Percentiles rank a stretch among this genome's conserved stretches.
These are phyloP conservation scores for Papilio protenor DNA, from an alignment of 2,888 invertebrate genomes.

Conservation along the genomic window DNA sequence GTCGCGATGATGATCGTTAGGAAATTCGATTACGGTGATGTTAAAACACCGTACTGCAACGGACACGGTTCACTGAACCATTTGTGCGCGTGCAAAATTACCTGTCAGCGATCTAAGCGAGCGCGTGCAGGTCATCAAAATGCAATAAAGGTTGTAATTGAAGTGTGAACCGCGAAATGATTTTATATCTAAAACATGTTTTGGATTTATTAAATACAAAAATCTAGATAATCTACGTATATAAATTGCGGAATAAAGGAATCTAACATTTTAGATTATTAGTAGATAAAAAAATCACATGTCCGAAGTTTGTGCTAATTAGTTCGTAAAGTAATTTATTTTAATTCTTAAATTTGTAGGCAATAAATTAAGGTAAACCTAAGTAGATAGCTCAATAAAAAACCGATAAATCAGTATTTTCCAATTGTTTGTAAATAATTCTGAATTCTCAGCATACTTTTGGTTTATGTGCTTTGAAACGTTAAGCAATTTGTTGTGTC, in stretches of 20 bases:
- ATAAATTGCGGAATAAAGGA: background rate
- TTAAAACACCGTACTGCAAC: constrained; percentile 49
- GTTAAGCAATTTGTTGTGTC: constrained; percentile 68
- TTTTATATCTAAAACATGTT: background rate
- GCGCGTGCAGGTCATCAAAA: constrained; percentile 57
- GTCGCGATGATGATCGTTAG: constrained; percentile 42
- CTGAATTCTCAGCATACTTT: constrained; percentile 13
- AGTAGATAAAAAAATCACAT: background rate
- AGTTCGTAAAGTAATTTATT: background rate
- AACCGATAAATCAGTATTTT: background rate
- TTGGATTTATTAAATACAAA: background rate
- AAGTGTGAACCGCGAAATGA: constrained; percentile 54
- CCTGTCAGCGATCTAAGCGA: constrained; percentile 52
- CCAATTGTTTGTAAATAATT: background rate
- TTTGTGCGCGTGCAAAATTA: constrained; percentile 47
- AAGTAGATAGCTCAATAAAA: background rate
- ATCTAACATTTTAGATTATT: background rate
- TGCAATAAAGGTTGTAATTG: constrained; percentile 52
- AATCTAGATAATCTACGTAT: background rate
- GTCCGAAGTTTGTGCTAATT: background rate
- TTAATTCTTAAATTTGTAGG: background rate
- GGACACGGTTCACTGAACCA: constrained; percentile 48
- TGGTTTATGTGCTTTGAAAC: constrained; percentile 54
- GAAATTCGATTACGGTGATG: constrained; percentile 49
- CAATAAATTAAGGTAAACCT: background rate